Base-by-base conservation (phyloP, 2,888 invertebrate genomes). In the Himalopsyche tibetana region DNA sequence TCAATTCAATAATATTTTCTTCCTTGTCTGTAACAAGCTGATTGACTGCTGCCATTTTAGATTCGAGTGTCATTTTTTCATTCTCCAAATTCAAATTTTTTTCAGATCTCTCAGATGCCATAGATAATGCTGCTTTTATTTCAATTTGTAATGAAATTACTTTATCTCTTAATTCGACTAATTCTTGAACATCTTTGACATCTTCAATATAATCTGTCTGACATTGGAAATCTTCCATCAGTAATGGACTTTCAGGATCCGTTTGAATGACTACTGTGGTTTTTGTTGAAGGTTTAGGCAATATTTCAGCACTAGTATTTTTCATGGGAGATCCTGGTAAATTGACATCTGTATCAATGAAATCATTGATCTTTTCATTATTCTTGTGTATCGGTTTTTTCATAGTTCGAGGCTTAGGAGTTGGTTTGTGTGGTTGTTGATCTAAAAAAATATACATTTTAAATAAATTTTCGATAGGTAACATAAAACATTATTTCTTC, bases 61-160 rank as follows among this genome's bases (percentile, higher is more conserved):
- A 89, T 88, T 91, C 91, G 42, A 92, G 90, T 85, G 90, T 90
- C 0, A 90, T 88, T 85, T 93, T 92, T 89, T 93, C 92, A 6
- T 91, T 90, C 86, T 92, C 92, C 6, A 92, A 90, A 84, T 89
- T 89, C 0, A 91, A 89, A 63, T 92, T 90, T 79, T 92, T 91
- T 84, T 91, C 90, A 28, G 91, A 90, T 87, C 91, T 91, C 89
- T 92, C 91, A 4, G 92, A 91, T 15, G 91, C 90, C 55, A 92
- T 88, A 74, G 89, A 89, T 56, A 92, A 89, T 5, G 92, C 91
- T 88, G 92, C 82, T 8, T 79, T 84, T n/a, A 85, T 38, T 56
- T 85, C 63, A 5, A 12, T 40, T 51, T 87, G 81, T 12, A 82
- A 89, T 2, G 85, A 88, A 36, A 89, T 88, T 40, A 91, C 87